Evolutionary conservation across 2,113 vertebrate species (phyloP).

Genomic region (Plecotus auritus): DNA sequence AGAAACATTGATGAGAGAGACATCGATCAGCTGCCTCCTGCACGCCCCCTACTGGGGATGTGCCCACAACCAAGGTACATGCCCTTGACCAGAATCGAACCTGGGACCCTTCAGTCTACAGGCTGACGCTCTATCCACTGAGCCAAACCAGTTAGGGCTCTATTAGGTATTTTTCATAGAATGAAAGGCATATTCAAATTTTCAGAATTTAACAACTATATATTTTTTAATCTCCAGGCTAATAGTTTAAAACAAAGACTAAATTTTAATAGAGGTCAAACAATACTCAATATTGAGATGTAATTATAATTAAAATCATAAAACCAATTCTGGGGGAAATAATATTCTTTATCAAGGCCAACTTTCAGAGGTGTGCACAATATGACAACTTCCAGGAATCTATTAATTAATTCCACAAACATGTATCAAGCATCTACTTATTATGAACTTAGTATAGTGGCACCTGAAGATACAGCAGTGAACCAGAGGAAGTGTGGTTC

Average conservation of each 20-base stretch:
- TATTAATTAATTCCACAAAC: background rate
- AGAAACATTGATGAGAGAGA: no score
- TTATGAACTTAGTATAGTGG: background rate
- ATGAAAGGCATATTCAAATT: background rate
- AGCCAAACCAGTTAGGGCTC: no score
- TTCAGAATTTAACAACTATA: background rate
- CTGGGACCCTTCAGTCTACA: no score
- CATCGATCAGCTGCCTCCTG: no score
- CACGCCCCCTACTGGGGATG: no score
- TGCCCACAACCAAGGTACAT: no score
- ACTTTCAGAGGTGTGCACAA: background rate
- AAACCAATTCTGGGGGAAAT: background rate
- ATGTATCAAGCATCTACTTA: background rate
- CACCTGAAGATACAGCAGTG: no score
- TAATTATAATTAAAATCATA: background rate
- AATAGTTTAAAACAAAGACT: background rate
- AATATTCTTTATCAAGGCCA: background rate
- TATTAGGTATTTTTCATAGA: background rate
- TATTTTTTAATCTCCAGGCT: background rate
- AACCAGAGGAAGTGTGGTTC: background rate
- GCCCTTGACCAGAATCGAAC: no score
- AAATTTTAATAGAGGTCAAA: background rate
- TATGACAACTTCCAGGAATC: background rate
- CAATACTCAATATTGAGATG: background rate
- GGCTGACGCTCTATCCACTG: no score